Percentiles rank a stretch among this genome's conserved stretches.
phyloP scores from a whole-genome alignment of 2,888 invertebrate genomes.

The Eudemis profundana region DNA sequence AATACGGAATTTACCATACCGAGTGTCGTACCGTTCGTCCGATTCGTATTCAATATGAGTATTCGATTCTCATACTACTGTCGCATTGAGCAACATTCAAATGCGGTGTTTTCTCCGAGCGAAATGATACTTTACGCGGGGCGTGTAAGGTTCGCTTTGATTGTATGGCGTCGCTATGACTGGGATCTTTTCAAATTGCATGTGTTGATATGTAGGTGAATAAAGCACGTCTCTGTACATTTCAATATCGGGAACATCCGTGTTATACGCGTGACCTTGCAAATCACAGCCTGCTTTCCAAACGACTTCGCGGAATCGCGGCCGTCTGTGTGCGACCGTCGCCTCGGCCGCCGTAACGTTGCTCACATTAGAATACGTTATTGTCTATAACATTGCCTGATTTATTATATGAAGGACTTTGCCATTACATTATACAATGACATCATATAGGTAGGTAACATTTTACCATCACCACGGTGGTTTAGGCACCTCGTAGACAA shows the following conservation, averaged over 20 bases:
- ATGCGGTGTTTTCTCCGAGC: constrained; percentile 62
- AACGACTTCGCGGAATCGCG: constrained; percentile 82
- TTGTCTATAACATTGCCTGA: constrained; percentile 30
- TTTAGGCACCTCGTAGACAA: too few species aligned
- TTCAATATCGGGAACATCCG: constrained; percentile 86
- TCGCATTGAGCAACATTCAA: constrained; percentile 80
- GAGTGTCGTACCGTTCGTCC: constrained; percentile 82
- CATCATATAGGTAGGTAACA: constrained; percentile 8
- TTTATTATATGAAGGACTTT: constrained; percentile 14
- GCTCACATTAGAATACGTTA: constrained; percentile 46
- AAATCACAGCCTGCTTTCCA: constrained; percentile 86
- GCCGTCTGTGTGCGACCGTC: constrained; percentile 77
- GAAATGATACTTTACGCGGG: constrained; percentile 67
- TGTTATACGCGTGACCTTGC: constrained; percentile 86
- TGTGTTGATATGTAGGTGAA: constrained; percentile 84
- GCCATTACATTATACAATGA: constrained; percentile 2
- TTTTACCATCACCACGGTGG: background rate
- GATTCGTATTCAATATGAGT: constrained; percentile 84
- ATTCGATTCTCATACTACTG: constrained; percentile 84
- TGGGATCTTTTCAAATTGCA: constrained; percentile 80
- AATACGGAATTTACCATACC: constrained; percentile 84
- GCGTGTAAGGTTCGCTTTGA: constrained; percentile 69
- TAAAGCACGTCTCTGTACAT: constrained; percentile 84
- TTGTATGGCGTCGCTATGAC: constrained; percentile 55
- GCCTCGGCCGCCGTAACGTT: constrained; percentile 53